These are phyloP conservation scores for Prunella himalayana DNA, from an alignment of 2,113 vertebrate species.

Conservation along the genomic window DNA sequence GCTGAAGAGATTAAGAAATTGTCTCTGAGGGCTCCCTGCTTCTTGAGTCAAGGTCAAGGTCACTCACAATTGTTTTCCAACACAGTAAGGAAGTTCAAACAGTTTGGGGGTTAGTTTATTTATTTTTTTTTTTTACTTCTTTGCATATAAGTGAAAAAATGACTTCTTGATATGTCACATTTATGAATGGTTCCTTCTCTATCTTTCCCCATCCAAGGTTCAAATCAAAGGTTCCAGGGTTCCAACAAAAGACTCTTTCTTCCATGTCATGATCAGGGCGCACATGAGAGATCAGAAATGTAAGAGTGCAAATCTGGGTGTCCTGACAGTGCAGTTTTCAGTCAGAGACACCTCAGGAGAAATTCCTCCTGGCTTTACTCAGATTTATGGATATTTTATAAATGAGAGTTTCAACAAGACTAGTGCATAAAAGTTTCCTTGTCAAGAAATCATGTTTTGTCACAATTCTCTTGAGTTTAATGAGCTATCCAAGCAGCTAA, in stretches of 20 bases:
- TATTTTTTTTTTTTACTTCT: neutral
- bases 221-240: neutral
- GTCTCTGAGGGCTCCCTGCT: neutral
- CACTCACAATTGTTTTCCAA: neutral
- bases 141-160: neutral
- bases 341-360: neutral
- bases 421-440: neutral
- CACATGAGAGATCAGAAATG: neutral
- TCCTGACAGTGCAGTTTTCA: neutral
- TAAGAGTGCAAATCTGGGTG: neutral
- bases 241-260: neutral
- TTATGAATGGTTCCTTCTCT: neutral
- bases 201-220: neutral
- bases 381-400: neutral
- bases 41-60: neutral
- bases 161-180: neutral
- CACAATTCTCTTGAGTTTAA: neutral
- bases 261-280: neutral
- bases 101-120: neutral
- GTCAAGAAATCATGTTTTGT: neutral
- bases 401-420: neutral
- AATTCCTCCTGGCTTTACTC: neutral
- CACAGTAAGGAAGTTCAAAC: neutral
- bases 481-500: slow-evolving; percentile 8
- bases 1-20: neutral